Evolutionary conservation across 1,140 invertebrate species (phyloP), one percentile per base, ranked within the genome.

Genomic region (Archivesica marissinica): DNA sequence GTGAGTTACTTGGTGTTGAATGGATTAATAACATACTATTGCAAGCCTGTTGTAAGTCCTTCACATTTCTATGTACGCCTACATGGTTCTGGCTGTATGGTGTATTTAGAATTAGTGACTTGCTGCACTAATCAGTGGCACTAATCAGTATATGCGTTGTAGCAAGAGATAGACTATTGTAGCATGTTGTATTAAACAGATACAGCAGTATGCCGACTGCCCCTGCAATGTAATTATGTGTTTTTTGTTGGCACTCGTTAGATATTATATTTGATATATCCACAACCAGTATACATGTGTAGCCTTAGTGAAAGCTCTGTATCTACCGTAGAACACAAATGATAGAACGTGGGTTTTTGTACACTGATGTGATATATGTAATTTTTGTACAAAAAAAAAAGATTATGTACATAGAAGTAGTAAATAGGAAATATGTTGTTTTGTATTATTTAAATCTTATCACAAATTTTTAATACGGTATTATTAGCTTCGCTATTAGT

Each of bases 391-490:
- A 64, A 64, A 28, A 17, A 64, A n/a, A n/a, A n/a, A 64, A 13
- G 9, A 35, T 33, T 35, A 2, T 7, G 28, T 64, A 35, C 7
- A 64, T 64, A 64, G 23, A 25, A 64, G 9, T 64, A 64, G 9
- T 64, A 64, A 35, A 64, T 64, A 59, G n/a, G 23, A 7, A 28
- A 6, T 35, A 64, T 64, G 59, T 64, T 64, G 59, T 64, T n/a
- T 64, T 64, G 59, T 64, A 64, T n/a, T 35, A 64, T 64, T 64
- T 13, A 64, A 64, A 64, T 64, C 59, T 64, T 64, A 64, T 25
- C 30, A 64, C 59, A 64, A 64, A 64, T 64, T 35, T 64, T 64
- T 64, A 33, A 64, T 64, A 17, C 28, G 33, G 20, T n/a, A 25
- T 25, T 35, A 64, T 35, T 35, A 35, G 59, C 30, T 64, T 35